phyloP scores from a whole-genome alignment of 2,888 invertebrate species.

The Andrena fulva region DNA sequence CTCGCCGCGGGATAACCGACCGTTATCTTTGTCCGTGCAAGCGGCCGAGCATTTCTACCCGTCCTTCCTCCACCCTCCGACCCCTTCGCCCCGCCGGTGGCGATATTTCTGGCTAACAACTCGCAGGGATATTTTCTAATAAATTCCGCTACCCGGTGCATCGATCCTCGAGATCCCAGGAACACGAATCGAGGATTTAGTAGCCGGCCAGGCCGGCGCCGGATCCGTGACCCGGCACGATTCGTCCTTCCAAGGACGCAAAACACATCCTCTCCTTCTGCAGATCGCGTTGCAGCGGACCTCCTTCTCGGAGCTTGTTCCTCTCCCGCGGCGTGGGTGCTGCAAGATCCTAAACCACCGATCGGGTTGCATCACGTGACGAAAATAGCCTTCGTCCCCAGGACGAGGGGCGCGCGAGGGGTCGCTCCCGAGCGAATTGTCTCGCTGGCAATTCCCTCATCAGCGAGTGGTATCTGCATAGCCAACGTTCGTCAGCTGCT shows the following conservation, averaged over 20 bases:
- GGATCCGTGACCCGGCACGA: conserved; percentile 73
- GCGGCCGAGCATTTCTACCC: background rate
- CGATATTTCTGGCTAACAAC: conserved; percentile 51
- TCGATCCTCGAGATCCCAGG: conserved; percentile 58
- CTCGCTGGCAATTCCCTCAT: background rate
- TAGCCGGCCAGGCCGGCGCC: conserved; percentile 69
- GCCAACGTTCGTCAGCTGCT: no score
- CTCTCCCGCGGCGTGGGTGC: conserved; percentile 65
- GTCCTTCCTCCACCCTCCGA: background rate
- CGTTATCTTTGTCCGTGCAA: conserved; percentile 54
- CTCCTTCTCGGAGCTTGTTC: conserved; percentile 49
- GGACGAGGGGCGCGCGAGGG: conserved; percentile 17
- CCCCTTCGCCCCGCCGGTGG: background rate
- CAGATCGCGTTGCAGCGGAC: conserved; percentile 61
- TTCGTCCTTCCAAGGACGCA: conserved; percentile 80
- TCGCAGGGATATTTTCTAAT: conserved; percentile 53
- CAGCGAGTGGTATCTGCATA: no score
- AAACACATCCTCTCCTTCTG: conserved; percentile 66
- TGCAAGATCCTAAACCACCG: conserved; percentile 70
- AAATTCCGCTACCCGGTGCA: conserved; percentile 53
- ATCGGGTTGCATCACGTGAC: conserved; percentile 76
- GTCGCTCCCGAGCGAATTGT: conserved; percentile 21
- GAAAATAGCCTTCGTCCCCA: conserved; percentile 70
- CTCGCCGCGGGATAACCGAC: conserved; percentile 61
- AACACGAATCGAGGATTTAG: conserved; percentile 70